Base-by-base conservation (phyloP, 2,113 vertebrate genomes). In the Lutjanus erythropterus region DNA sequence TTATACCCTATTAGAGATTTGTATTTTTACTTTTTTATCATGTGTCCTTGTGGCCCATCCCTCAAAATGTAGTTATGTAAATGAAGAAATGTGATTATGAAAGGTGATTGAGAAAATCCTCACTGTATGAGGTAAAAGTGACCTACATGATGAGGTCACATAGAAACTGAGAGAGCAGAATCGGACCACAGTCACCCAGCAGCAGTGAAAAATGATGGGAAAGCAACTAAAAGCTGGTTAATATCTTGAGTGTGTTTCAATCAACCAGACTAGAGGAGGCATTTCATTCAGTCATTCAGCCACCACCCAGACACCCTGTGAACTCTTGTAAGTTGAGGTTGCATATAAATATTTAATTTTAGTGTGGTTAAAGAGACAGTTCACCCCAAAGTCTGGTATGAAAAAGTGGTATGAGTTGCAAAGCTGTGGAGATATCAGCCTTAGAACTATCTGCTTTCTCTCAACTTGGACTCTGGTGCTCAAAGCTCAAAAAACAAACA, bases 61-160 rank as follows among this genome's bases (percentile, higher is more conserved):
- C 50, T 53, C 23, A 27, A 53, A 12, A 52, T 53, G 25, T 16
- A 16, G 12, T 27, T 27, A 53, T 8, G 27, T 27, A 5, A 3
- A 12, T 53, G 25, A 25, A 14, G 2, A n/a, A n/a, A n/a, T n/a
- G n/a, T n/a, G n/a, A n/a, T n/a, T n/a, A n/a, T n/a, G n/a, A n/a
- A n/a, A n/a, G n/a, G n/a, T n/a, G n/a, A n/a, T n/a, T n/a, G n/a
- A n/a, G n/a, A n/a, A n/a, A n/a, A n/a, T n/a, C n/a, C n/a, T n/a
- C n/a, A n/a, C n/a, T n/a, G n/a, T n/a, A n/a, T n/a, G n/a, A 93
- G 97, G 97, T 88, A 97, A 97, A 94, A 97, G 95, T 80, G 96
- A 98, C 92, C 95, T 98, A 81, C 95, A 96, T 41, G 90, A 88
- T 64, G 94, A 97, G 39, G 86, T 96, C 89, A 71, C 95, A 27